Evolutionary conservation across 1,140 invertebrate genomes (phyloP).

Genomic region (Kradibia gibbosae): DNA sequence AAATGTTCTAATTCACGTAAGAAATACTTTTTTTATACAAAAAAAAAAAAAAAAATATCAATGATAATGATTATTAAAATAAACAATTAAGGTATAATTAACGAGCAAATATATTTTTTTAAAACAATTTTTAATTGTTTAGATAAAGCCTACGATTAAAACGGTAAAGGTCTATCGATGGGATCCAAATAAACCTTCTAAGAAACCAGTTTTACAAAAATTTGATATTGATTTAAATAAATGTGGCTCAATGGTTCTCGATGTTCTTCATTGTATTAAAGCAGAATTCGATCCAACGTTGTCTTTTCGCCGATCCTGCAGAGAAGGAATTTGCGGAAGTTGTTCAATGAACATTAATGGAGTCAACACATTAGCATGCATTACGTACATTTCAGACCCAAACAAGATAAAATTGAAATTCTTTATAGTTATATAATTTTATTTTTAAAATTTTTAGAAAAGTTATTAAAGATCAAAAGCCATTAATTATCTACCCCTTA

Average conservation of each 20-base stretch:
- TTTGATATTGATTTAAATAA: slow-evolving; percentile 84
- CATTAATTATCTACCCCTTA: slow-evolving; percentile 86
- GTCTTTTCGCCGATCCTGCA: slow-evolving; percentile 86
- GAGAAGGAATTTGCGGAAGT: slow-evolving; percentile 93
- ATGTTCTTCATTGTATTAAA: slow-evolving; percentile 91
- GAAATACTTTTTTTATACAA: too few species aligned
- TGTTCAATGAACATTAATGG: slow-evolving; percentile 94
- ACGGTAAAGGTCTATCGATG: slow-evolving; percentile 89
- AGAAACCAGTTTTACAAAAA: slow-evolving; percentile 81
- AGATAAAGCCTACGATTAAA: slow-evolving; percentile 32
- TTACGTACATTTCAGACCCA: slow-evolving; percentile 75
- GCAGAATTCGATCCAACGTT: slow-evolving; percentile 88
- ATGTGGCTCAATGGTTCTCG: slow-evolving; percentile 88
- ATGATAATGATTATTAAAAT: too few species aligned
- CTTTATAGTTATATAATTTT: slow-evolving; percentile 35
- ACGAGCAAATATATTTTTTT: not conserved
- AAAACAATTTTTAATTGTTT: not conserved
- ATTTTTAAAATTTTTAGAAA: slow-evolving; percentile 55
- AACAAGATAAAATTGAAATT: not conserved
- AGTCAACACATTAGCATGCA: slow-evolving; percentile 88
- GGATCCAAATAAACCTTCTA: slow-evolving; percentile 89
- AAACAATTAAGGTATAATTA: too few species aligned
- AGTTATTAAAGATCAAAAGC: slow-evolving; percentile 69
- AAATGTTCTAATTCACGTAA: not conserved
- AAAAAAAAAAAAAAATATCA: too few species aligned